Conservation (phyloP, 35 echinoderm and acorn worm species). For the Chiridota heheva region DNA sequence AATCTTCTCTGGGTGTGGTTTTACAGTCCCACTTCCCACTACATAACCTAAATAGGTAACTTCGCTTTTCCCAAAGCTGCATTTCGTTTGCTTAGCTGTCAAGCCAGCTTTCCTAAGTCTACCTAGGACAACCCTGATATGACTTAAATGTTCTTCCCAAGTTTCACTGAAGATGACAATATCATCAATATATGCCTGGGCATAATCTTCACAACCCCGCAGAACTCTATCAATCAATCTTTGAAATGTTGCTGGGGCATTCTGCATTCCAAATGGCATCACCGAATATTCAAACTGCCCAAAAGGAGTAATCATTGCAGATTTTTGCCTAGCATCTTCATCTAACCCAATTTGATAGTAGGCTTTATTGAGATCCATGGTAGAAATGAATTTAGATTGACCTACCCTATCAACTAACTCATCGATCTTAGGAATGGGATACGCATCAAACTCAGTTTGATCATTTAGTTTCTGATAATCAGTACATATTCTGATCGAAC, state of each 20-base stretch:
- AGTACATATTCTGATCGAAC: conserved; percentile 41
- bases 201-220: conserved; percentile 7
- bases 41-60: conserved; percentile 49
- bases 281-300: conserved; percentile 24
- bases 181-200: conserved; percentile 65
- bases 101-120: conserved; percentile 38
- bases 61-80: neutral
- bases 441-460: conserved; percentile 62
- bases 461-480: conserved; percentile 30
- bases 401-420: conserved; percentile 50
- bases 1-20: conserved; percentile 34
- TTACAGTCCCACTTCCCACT: conserved; percentile 36
- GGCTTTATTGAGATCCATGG: conserved; percentile 25
- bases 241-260: conserved; percentile 41
- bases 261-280: conserved; percentile 32
- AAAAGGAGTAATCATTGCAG: conserved; percentile 24
- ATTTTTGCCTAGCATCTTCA: conserved; percentile 19
- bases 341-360: conserved; percentile 46
- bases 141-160: conserved; percentile 45
- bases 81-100: conserved; percentile 57
- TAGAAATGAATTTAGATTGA: conserved; percentile 8
- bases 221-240: conserved; percentile 39
- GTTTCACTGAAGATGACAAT: conserved; percentile 19
- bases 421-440: conserved; percentile 62
- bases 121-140: conserved; percentile 15